These are phyloP conservation scores for Dasyprocta punctata DNA, from an alignment of 2,113 vertebrate species.

Conservation along the genomic window DNA sequence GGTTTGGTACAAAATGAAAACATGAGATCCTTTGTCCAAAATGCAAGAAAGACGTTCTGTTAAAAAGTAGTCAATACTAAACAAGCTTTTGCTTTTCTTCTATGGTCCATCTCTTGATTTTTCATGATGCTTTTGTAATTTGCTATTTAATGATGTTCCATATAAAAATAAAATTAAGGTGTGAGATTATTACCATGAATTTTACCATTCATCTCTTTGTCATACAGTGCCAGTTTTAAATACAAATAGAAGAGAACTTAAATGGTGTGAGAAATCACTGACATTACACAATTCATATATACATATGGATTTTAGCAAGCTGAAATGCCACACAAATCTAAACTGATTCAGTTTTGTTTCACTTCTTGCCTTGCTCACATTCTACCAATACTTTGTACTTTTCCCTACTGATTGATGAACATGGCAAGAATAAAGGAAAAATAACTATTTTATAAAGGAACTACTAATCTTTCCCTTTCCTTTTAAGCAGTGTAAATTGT, in stretches of 20 bases:
- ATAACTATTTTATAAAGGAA: background rate
- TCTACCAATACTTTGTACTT: background rate
- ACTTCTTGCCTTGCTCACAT: background rate
- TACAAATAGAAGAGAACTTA: background rate
- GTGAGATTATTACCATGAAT: background rate
- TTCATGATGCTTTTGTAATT: background rate
- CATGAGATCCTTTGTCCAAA: background rate
- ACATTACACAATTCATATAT: background rate
- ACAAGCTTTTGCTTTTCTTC: background rate
- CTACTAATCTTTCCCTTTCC: background rate
- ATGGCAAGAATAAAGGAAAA: background rate
- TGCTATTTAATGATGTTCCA: background rate
- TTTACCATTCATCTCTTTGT: background rate
- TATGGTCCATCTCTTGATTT: background rate
- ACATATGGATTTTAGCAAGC: background rate
- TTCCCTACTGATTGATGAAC: background rate
- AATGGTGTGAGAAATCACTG: background rate
- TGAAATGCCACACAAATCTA: background rate
- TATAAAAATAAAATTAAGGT: background rate
- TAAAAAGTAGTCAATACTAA: background rate
- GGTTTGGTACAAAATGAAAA: conserved; percentile 3
- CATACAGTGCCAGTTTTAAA: background rate
- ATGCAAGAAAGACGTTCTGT: background rate
- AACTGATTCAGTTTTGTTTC: background rate
- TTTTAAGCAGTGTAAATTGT: background rate